Percentiles rank a stretch among this genome's conserved stretches.
These are phyloP conservation scores for Cavia aperea DNA, from an alignment of 2,113 vertebrate species.

Conservation along the genomic window DNA sequence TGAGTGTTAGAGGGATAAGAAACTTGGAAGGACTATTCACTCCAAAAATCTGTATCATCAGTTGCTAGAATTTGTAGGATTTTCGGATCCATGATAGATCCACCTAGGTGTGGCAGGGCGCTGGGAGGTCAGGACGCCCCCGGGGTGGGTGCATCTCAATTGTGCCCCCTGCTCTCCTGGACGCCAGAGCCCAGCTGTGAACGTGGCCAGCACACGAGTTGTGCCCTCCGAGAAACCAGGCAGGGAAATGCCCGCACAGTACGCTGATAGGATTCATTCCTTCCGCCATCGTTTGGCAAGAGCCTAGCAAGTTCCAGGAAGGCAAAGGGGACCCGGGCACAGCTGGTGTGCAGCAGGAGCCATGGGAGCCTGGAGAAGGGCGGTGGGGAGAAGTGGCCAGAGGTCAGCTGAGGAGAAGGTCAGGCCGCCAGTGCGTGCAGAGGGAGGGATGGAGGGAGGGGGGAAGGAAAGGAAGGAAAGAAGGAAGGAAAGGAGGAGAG, in stretches of 20 bases:
- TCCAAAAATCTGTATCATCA: neutral
- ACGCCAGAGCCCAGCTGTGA: neutral
- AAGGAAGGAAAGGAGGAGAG: neutral
- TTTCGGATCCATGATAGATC: constrained; percentile 11
- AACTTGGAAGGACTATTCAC: constrained; percentile 23
- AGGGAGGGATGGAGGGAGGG: neutral
- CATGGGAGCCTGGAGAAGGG: neutral
- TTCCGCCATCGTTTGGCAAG: neutral
- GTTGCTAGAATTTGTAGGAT: constrained; percentile 26
- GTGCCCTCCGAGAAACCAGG: neutral
- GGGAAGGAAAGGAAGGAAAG: neutral
- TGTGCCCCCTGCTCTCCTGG: neutral
- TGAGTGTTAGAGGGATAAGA: constrained; percentile 4
- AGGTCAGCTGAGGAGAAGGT: neutral
- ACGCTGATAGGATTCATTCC: neutral
- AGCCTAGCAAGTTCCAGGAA: neutral
- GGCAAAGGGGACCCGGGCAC: neutral
- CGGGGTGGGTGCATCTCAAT: no score
- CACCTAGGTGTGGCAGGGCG: neutral
- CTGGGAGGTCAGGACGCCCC: neutral
- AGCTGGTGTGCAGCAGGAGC: neutral
- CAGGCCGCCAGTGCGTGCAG: accelerated
- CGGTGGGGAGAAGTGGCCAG: neutral
- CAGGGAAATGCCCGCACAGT: neutral
- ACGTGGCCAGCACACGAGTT: neutral